Percentiles rank a stretch among this genome's conserved stretches.
Conservation (phyloP, 2,888 invertebrate genomes). For the Panzeria rudis region DNA sequence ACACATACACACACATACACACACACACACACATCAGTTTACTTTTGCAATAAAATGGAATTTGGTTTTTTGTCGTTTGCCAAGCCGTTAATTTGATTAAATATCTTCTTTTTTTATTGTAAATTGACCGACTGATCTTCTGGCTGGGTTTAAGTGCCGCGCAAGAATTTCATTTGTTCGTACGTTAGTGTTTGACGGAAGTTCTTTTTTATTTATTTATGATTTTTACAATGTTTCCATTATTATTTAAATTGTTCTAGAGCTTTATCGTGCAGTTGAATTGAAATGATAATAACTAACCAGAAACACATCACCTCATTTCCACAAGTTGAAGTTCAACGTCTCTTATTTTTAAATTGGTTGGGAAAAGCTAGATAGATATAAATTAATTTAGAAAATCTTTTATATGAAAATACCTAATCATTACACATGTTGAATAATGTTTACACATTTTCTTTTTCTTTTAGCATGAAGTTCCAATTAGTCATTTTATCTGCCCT, state of each 20-base stretch:
- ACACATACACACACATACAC: no score
- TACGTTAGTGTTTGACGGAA: conserved; percentile 49
- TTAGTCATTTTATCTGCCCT: conserved; percentile 79
- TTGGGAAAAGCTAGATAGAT: conserved; percentile 1
- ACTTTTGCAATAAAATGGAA: conserved; percentile 7
- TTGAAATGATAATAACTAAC: conserved; percentile 18
- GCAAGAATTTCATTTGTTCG: conserved; percentile 24
- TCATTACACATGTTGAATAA: background rate
- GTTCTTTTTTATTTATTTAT: conserved; percentile 54
- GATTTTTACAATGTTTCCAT: conserved; percentile 25
- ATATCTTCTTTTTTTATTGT: conserved; percentile 14
- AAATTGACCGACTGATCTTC: conserved; percentile 59
- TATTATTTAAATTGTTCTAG: conserved; percentile 50
- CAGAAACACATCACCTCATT: conserved; percentile 35
- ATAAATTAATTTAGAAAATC: background rate
- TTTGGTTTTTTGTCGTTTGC: conserved; percentile 39
- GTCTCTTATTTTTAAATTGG: conserved; percentile 53
- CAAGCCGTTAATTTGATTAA: conserved; percentile 59
- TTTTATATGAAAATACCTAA: background rate
- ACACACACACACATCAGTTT: background rate
- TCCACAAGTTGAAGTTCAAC: conserved; percentile 70
- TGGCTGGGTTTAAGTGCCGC: conserved; percentile 43
- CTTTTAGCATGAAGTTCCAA: conserved; percentile 81
- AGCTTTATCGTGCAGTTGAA: conserved; percentile 29
- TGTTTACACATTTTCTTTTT: background rate